phyloP scores from a whole-genome alignment of 2,113 vertebrate species.

The Ramphastos sulfuratus region DNA sequence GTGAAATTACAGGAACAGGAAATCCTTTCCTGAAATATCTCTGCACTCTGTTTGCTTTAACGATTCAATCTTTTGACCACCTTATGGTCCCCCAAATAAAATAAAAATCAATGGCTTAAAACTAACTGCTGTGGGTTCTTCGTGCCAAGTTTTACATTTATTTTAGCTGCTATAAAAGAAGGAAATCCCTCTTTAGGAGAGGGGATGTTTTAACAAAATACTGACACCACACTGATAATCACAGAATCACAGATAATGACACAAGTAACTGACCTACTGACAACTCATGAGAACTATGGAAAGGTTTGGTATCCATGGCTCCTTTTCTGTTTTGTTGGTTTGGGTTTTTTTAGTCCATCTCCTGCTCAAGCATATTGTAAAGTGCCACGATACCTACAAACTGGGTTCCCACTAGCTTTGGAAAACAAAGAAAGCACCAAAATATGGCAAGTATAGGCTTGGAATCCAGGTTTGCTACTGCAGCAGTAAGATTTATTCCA shows the following conservation, averaged over 20 bases:
- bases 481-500: background rate
- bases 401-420: background rate
- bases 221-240: background rate
- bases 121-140: background rate
- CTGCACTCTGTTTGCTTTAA: slow-evolving; percentile 33
- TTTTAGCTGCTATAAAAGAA: background rate
- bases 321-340: background rate
- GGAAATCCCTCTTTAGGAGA: background rate
- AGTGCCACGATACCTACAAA: background rate
- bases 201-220: background rate
- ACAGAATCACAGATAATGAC: background rate
- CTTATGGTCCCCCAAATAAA: slow-evolving; percentile 18
- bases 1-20: background rate
- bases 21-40: background rate
- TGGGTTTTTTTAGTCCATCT: background rate
- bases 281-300: background rate
- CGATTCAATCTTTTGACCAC: slow-evolving; percentile 1
- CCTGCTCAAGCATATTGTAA: background rate
- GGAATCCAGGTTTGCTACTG: background rate
- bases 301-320: background rate
- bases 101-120: slow-evolving; percentile 47
- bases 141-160: background rate
- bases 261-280: background rate
- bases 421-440: background rate
- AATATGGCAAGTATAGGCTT: background rate